Evolutionary conservation across 2,797 vertebrate genomes (phyloP), one percentile per base, ranked within the genome.

Genomic region (Spea hammondii): DNA sequence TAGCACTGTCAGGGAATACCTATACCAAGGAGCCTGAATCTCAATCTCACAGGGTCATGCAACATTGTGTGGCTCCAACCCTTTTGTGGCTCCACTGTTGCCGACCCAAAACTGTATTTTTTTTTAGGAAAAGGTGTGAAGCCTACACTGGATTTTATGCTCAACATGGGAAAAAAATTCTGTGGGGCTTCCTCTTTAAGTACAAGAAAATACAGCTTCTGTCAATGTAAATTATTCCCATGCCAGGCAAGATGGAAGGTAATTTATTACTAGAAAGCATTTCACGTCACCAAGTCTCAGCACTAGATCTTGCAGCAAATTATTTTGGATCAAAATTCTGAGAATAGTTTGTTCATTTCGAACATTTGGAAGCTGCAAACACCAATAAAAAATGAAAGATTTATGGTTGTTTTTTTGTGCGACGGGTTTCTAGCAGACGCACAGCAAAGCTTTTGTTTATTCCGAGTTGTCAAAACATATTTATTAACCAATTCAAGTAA

Each of bases 401-500:
- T 67, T 72, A 68, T 48, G 59, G 60, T n/a, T 70, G n/a, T 54
- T 55, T 72, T 6, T 72, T 72, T 44, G 47, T 47, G 11, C 54
- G 48, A 5, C n/a, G 54, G 17, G 13, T 4, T 14, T 17, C 10
- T 60, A 11, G 32, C 6, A 17, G 62, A 64, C 51, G 69, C 57
- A 55, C 60, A 70, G 71, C 7, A 17, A 5, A 4, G 4, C n/a
- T 45, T 55, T 49, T 71, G 60, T 65, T 80, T 80, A 66, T 45
- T 5, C n/a, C 17, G 8, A 53, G 46, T 59, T 72, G 79, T 62
- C 69, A 60, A 71, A 77, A 77, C 32, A 60, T 72, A 76, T 81
- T 80, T 76, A 84, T 51, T 84, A 73, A 77, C 82, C 10, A 70
- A 84, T 65, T 32, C 70, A 2, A 12, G 48, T 17, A 8, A 84